These are phyloP conservation scores for Crematogaster levior DNA, from an alignment of 2,888 invertebrate species.

Conservation along the genomic window DNA sequence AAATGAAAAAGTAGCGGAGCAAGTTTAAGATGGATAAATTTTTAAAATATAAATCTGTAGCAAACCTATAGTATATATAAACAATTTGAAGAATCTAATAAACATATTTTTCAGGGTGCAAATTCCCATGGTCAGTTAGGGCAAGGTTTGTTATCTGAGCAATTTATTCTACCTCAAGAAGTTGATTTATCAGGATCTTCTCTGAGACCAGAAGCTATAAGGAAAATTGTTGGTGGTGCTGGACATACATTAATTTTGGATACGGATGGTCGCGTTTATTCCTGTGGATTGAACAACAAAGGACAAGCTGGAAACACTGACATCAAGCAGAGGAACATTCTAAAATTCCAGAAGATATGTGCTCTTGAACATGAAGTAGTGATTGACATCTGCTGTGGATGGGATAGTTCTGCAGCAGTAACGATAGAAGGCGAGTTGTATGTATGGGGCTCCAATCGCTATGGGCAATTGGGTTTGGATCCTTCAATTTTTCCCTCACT, in stretches of 20 bases:
- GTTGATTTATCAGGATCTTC: constrained; percentile 82
- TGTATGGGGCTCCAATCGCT: constrained; percentile 94
- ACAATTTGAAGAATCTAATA: not conserved
- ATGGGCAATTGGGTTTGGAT: constrained; percentile 90
- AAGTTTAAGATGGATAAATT: no score
- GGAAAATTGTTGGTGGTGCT: constrained; percentile 91
- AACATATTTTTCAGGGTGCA: constrained; percentile 88
- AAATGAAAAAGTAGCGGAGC: no score
- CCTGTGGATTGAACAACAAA: constrained; percentile 93
- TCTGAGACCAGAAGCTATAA: constrained; percentile 86
- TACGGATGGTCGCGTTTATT: constrained; percentile 89
- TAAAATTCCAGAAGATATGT: constrained; percentile 11
- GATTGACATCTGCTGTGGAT: constrained; percentile 91
- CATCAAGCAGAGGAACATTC: constrained; percentile 78
- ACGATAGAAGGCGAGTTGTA: constrained; percentile 90
- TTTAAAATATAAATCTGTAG: no score
- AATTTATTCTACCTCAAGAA: constrained; percentile 88
- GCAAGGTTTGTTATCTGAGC: constrained; percentile 89
- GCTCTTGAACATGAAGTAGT: constrained; percentile 85
- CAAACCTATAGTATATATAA: not conserved
- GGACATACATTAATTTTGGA: constrained; percentile 92
- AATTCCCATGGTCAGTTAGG: constrained; percentile 94
- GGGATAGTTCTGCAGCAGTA: constrained; percentile 93
- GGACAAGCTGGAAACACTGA: constrained; percentile 89
- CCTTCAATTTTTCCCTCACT: constrained; percentile 67